A percentile compares a stretch with the other conserved stretches of the same genome.
phyloP scores from a whole-genome alignment of 1,140 invertebrate genomes.

The Drosophila nikananu region DNA sequence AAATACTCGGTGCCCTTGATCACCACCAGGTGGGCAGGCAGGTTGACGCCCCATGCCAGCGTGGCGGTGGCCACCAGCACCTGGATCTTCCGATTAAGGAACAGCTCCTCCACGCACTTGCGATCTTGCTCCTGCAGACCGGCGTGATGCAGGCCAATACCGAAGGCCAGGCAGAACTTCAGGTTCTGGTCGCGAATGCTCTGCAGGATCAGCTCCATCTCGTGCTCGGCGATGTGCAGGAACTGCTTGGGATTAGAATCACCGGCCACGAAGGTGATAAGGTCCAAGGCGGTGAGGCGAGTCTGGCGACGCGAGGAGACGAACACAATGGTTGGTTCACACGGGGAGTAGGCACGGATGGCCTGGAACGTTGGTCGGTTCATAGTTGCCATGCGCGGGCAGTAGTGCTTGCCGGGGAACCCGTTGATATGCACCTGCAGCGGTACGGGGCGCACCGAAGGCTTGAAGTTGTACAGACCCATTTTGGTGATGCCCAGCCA shows the following conservation, averaged over 20 bases:
- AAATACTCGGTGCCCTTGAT: conserved; percentile 98
- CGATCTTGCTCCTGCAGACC: conserved; percentile 96
- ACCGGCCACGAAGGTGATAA: conserved; percentile 96
- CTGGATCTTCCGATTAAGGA: conserved; percentile 99
- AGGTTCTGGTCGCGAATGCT: conserved; percentile 96
- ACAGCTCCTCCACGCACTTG: conserved; percentile 96
- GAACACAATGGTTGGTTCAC: conserved; percentile 96
- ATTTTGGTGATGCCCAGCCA: conserved; percentile 97
- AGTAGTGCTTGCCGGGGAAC: conserved; percentile 97
- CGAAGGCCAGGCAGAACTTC: conserved; percentile 97
- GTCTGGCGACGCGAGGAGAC: conserved; percentile 99
- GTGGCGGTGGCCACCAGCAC: conserved; percentile 99
- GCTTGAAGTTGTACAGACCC: conserved; percentile 99
- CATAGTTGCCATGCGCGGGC: conserved; percentile 99
- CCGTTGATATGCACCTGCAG: conserved; percentile 97
- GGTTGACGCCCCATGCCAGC: conserved; percentile 99
- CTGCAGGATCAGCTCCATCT: conserved; percentile 92
- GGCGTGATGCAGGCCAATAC: conserved; percentile 99
- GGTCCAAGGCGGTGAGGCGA: conserved; percentile 97
- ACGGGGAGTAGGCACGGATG: conserved; percentile 96
- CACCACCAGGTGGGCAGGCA: conserved; percentile 92
- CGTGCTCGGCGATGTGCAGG: conserved; percentile 94
- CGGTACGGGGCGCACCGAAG: conserved; percentile 98
- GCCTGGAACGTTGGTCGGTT: conserved; percentile 99
- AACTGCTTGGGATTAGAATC: conserved; percentile 98